Evolutionary conservation across 2,113 vertebrate species (phyloP), one percentile per base, ranked within the genome.

Genomic region (Ceyx cyanopectus): DNA sequence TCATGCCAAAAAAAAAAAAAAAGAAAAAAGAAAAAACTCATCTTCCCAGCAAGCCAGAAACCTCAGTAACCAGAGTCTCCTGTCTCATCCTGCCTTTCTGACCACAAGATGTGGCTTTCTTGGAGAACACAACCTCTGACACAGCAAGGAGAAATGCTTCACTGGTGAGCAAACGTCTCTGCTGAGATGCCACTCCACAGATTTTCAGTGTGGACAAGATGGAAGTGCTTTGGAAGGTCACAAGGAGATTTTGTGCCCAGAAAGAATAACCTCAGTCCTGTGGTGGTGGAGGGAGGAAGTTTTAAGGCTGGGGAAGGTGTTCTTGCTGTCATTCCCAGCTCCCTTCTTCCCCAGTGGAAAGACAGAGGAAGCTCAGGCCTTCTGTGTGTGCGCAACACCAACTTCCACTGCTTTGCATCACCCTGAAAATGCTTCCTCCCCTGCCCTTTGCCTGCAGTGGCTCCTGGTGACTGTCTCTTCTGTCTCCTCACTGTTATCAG

Each of bases 101-200:
- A 91, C 90, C 92, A 82, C 88, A 89, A 84, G 83, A 87, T 41
- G 74, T 85, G 60, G 29, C 51, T 70, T 72, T 93, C 93, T 56
- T 79, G 4, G 74, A 81, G 84, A 81, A 12, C 10, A 19, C 43
- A 58, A 92, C 87, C 87, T 92, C 77, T 95, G 86, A 89, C 65
- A 91, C 29, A 81, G 48, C 3, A 4, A 89, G 67, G 60, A 83
- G 70, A 87, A 93, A 90, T 95, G 51, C 23, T 88, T 93, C 6
- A 7, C 27, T 61, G 41, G 62, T 95, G 86, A 94, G 70, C 34
- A 63, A 79, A 92, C 66, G 85, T 84, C 84, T 92, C 56, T 81
- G 27, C 58, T 48, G 60, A 83, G 83, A 69, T 88, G 77, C 70
- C 53, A 62, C 72, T 84, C 50, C 63, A 58, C 61, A 54, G 32